Percentiles rank a stretch among this genome's conserved stretches.
Evolutionary conservation across 1,140 invertebrate species (phyloP).

Genomic region (Atta texana): DNA sequence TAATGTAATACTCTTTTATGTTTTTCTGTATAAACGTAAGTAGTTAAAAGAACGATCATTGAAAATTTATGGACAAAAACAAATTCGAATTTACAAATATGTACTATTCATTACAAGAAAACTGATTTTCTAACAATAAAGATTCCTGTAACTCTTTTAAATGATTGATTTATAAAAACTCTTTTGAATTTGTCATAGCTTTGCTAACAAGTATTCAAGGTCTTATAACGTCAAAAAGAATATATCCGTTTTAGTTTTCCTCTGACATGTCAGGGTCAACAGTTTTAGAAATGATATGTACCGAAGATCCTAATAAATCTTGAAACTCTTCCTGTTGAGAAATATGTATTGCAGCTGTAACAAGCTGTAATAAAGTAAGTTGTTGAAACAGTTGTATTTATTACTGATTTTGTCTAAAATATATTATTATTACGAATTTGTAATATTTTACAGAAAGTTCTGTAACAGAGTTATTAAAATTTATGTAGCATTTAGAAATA

Average conservation of each 20-base stretch:
- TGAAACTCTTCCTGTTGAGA: background rate
- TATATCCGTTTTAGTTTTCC: background rate
- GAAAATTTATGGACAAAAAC: background rate
- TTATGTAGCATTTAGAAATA: background rate
- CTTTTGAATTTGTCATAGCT: constrained; percentile 67
- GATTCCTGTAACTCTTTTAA: background rate
- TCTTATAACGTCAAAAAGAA: background rate
- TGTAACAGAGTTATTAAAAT: constrained; percentile 18
- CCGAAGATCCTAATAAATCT: background rate
- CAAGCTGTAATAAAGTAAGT: background rate
- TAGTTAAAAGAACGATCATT: background rate
- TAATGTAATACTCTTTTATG: background rate
- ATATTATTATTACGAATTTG: constrained; percentile 50
- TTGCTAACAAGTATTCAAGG: background rate
- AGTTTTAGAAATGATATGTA: background rate
- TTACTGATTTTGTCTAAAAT: constrained; percentile 66
- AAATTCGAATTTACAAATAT: background rate
- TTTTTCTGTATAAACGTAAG: background rate
- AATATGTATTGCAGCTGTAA: constrained; percentile 8
- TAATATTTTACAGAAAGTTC: constrained; percentile 62
- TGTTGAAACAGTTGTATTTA: background rate
- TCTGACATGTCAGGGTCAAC: background rate
- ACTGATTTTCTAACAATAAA: background rate
- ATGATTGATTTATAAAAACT: constrained; percentile 81
- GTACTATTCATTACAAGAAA: background rate